Percentiles rank a stretch among this genome's conserved stretches.
Evolutionary conservation across 2,113 vertebrate genomes (phyloP).

Genomic region (Nesogale talazaci): DNA sequence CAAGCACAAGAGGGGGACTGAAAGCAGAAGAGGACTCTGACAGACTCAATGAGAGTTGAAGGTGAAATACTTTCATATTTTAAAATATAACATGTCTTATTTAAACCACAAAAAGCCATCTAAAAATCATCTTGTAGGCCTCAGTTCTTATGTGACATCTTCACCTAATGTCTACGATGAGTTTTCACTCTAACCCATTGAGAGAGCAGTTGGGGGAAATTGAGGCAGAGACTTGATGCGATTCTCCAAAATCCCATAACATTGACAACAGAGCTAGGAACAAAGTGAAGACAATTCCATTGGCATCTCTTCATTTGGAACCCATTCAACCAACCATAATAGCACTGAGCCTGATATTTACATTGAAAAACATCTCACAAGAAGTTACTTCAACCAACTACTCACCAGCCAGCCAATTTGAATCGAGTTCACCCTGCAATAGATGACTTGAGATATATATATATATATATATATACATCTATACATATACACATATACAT

Average conservation of each 20-base stretch:
- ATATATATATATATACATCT: no score
- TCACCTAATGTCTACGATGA: slow-evolving; percentile 55
- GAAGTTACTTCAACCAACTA: slow-evolving; percentile 39
- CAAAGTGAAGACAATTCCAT: background rate
- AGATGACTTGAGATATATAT: background rate
- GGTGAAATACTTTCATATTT: slow-evolving; percentile 72
- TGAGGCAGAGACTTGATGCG: slow-evolving; percentile 18
- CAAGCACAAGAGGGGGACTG: slow-evolving; percentile 24
- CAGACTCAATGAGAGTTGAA: slow-evolving; percentile 50
- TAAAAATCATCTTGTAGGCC: slow-evolving; percentile 67
- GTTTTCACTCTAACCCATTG: slow-evolving; percentile 42
- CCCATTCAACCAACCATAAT: background rate
- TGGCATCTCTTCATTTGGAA: slow-evolving; percentile 38
- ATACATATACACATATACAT: no score
- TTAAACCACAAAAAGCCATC: slow-evolving; percentile 69
- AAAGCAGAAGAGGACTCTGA: slow-evolving; percentile 53
- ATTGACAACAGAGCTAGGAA: slow-evolving; percentile 30
- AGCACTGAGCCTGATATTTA: slow-evolving; percentile 16
- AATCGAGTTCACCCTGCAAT: background rate
- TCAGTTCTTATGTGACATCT: slow-evolving; percentile 59
- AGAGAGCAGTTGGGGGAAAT: slow-evolving; percentile 13
- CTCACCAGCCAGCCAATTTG: background rate
- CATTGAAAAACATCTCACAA: background rate
- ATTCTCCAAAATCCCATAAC: slow-evolving; percentile 58
- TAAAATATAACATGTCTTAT: slow-evolving; percentile 64